phyloP scores from a whole-genome alignment of 2,113 vertebrate genomes.

The Sinocyclocheilus anshuiensis region DNA sequence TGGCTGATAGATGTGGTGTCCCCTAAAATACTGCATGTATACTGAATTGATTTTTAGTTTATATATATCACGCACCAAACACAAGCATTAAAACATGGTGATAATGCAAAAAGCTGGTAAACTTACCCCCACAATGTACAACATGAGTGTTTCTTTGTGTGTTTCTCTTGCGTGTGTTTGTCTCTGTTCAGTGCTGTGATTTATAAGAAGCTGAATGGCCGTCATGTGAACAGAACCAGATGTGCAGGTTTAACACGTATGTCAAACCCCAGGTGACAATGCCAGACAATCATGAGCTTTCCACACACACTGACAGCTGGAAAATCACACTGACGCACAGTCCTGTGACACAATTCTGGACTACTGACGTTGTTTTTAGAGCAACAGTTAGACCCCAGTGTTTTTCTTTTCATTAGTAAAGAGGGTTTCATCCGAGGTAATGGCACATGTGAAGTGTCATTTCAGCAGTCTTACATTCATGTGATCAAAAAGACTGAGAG shows the following conservation, averaged over 20 bases:
- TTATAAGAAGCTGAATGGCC: conserved; percentile 34
- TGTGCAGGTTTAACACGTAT: conserved; percentile 62
- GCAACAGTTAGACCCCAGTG: not conserved
- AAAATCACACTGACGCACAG: conserved; percentile 12
- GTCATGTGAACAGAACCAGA: conserved; percentile 60
- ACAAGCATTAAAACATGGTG: not conserved
- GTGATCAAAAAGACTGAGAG: not conserved
- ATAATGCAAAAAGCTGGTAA: not conserved
- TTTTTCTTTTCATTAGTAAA: not conserved
- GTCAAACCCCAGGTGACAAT: not conserved
- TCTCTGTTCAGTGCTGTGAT: not conserved
- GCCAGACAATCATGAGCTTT: not conserved
- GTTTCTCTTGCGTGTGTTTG: conserved; percentile 11
- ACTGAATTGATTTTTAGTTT: not conserved
- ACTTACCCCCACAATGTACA: conserved; percentile 70
- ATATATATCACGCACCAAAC: not conserved
- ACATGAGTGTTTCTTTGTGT: conserved; percentile 58
- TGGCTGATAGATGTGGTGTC: not conserved
- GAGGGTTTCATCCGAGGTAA: not conserved
- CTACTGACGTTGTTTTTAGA: not conserved
- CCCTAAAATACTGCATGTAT: not conserved
- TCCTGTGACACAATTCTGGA: not conserved
- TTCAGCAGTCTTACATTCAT: not conserved
- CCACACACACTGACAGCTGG: conserved; percentile 9
- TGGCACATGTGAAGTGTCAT: not conserved